Percentiles rank a stretch among this genome's conserved stretches.
Conservation (phyloP, 2,888 invertebrate species). For the Leucania comma region DNA sequence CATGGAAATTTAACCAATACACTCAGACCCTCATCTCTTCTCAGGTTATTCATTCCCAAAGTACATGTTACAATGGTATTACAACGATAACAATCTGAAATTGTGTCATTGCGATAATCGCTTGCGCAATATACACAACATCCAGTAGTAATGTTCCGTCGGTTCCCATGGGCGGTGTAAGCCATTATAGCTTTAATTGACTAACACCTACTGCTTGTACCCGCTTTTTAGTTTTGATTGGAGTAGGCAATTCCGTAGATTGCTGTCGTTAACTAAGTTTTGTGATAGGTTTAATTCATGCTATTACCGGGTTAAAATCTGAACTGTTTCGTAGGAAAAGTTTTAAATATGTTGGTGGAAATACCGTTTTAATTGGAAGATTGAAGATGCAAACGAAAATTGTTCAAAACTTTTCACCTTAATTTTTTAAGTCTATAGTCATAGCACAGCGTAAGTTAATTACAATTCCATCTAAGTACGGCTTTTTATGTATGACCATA, state of each 20-base stretch:
- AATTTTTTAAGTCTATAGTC: background rate
- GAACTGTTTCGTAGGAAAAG: slow-evolving; percentile 23
- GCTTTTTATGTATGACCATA: slow-evolving; percentile 32
- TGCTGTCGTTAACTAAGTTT: slow-evolving; percentile 44
- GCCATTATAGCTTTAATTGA: slow-evolving; percentile 83
- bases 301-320: slow-evolving; percentile 24
- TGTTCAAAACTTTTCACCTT: background rate
- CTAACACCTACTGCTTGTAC: slow-evolving; percentile 37
- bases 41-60: slow-evolving; percentile 32
- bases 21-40: slow-evolving; percentile 11
- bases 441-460: background rate
- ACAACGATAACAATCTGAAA: slow-evolving; percentile 69
- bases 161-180: slow-evolving; percentile 81
- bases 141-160: slow-evolving; percentile 71
- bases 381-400: slow-evolving; percentile 1
- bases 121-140: slow-evolving; percentile 80
- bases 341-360: slow-evolving; percentile 19
- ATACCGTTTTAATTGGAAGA: slow-evolving; percentile 19
- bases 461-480: background rate
- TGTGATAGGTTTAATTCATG: slow-evolving; percentile 47
- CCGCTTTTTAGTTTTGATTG: slow-evolving; percentile 55
- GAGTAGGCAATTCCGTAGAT: slow-evolving; percentile 50
- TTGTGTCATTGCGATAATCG: slow-evolving; percentile 85
- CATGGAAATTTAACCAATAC: slow-evolving; percentile 29
- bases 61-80: slow-evolving; percentile 63